Conservation (phyloP, 2,888 invertebrate species). For the Pegoplata infirma region DNA sequence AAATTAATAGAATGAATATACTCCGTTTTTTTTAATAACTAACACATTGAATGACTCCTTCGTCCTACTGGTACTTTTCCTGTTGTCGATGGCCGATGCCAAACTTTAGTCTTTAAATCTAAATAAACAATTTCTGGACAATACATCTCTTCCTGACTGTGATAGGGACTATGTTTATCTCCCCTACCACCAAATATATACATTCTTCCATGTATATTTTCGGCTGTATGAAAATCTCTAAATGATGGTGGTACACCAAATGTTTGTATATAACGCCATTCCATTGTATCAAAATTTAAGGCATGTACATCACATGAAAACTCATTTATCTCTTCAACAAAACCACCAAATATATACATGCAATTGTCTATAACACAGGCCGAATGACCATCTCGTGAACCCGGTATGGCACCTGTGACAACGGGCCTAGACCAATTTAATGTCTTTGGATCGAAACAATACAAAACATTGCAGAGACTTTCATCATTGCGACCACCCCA, state of each 20-base stretch:
- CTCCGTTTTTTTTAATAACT: too few species aligned
- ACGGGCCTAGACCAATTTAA: constrained; percentile 83
- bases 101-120: constrained; percentile 84
- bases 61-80: constrained; percentile 88
- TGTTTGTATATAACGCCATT: constrained; percentile 84
- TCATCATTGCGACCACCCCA: constrained; percentile 96
- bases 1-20: constrained; percentile 63
- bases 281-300: constrained; percentile 85
- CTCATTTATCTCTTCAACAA: constrained; percentile 89
- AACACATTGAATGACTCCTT: constrained; percentile 94
- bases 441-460: constrained; percentile 87
- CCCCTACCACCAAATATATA: constrained; percentile 94
- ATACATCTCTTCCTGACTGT: constrained; percentile 86
- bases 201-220: constrained; percentile 87
- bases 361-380: constrained; percentile 87
- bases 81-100: constrained; percentile 82
- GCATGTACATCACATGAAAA: constrained; percentile 89
- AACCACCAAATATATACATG: constrained; percentile 96
- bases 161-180: constrained; percentile 83
- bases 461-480: constrained; percentile 86
- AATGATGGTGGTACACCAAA: constrained; percentile 84
- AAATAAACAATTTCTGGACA: constrained; percentile 87
- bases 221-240: constrained; percentile 93
- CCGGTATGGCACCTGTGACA: constrained; percentile 85
- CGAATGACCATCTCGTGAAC: constrained; percentile 93